These are phyloP conservation scores for Perizoma affinitatum DNA, from an alignment of 2,888 invertebrate genomes.

Conservation along the genomic window DNA sequence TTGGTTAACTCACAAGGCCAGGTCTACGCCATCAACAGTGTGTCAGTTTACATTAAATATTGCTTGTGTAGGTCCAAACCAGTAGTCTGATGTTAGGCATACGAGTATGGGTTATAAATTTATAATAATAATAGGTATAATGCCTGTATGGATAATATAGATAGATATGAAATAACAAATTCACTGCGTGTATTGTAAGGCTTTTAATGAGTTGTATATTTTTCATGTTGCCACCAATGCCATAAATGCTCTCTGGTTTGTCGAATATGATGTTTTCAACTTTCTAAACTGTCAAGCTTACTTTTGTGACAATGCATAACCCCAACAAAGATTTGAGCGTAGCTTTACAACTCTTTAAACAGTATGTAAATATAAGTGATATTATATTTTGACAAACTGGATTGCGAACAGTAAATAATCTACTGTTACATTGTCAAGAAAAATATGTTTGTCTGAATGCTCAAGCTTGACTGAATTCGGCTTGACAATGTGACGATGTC, in stretches of 20 bases:
- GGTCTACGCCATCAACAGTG: constrained; percentile 17
- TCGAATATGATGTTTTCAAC: constrained; percentile 14
- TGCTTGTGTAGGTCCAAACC: constrained; percentile 31
- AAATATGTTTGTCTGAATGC: constrained; percentile 4
- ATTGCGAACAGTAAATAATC: constrained; percentile 3
- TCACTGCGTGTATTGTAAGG: constrained; percentile 47
- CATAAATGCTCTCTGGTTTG: constrained; percentile 19
- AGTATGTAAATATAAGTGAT: constrained; percentile 21
- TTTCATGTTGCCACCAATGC: constrained; percentile 33
- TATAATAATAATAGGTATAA: constrained; percentile 30
- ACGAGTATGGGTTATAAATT: constrained; percentile 10
- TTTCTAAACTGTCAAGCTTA: constrained; percentile 16
- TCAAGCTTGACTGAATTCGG: constrained; percentile 8
- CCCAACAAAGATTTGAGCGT: constrained; percentile 13
- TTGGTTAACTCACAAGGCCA: constrained; percentile 32
- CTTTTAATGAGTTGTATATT: constrained; percentile 47
- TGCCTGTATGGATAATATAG: constrained; percentile 48
- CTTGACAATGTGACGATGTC: constrained; percentile 16
- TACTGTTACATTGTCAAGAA: constrained; percentile 19
- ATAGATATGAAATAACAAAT: constrained; percentile 57
- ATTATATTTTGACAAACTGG: constrained; percentile 21
- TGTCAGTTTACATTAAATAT: constrained; percentile 21
- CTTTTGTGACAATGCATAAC: constrained; percentile 25
- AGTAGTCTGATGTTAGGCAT: constrained; percentile 28
- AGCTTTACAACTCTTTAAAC: constrained; percentile 6